Evolutionary conservation across 1,140 invertebrate species (phyloP).

Genomic region (Magallana ariakensis): DNA sequence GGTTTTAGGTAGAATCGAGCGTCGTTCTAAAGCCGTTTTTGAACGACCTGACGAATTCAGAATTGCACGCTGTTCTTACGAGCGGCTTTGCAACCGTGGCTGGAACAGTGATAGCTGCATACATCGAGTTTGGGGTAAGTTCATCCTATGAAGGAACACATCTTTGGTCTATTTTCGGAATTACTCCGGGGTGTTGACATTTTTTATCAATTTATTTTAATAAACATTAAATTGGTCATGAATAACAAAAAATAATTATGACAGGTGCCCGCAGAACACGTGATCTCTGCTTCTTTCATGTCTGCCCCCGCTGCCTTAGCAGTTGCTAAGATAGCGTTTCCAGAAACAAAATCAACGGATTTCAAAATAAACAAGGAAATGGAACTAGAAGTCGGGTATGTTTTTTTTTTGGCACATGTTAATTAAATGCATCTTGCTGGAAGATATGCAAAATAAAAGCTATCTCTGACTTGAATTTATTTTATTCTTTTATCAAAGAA

Average conservation of each 20-base stretch:
- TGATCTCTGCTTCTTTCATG: constrained; percentile 95
- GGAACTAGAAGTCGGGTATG: constrained; percentile 39
- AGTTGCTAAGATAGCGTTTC: constrained; percentile 92
- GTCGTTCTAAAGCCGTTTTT: constrained; percentile 86
- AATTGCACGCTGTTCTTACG: constrained; percentile 95
- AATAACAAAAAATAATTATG: not conserved
- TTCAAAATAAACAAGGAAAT: constrained; percentile 26
- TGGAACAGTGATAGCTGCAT: constrained; percentile 94
- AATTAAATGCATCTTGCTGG: not conserved
- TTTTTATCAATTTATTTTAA: no score
- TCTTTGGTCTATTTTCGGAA: no score
- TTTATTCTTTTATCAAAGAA: constrained; percentile 80
- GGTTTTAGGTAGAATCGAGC: constrained; percentile 90
- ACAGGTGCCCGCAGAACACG: constrained; percentile 75
- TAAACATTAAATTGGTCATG: no score
- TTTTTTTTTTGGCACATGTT: not conserved
- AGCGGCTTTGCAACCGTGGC: constrained; percentile 98
- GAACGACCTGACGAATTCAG: constrained; percentile 89
- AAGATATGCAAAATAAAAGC: no score
- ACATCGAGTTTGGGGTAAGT: constrained; percentile 93
- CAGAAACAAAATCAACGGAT: constrained; percentile 82
- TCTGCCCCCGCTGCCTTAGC: constrained; percentile 94
- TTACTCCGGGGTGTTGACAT: no score
- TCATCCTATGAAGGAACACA: not conserved
- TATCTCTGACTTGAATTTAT: not conserved